These are phyloP conservation scores for Craseonycteris thonglongyai DNA, from an alignment of 2,113 vertebrate species.

Conservation along the genomic window DNA sequence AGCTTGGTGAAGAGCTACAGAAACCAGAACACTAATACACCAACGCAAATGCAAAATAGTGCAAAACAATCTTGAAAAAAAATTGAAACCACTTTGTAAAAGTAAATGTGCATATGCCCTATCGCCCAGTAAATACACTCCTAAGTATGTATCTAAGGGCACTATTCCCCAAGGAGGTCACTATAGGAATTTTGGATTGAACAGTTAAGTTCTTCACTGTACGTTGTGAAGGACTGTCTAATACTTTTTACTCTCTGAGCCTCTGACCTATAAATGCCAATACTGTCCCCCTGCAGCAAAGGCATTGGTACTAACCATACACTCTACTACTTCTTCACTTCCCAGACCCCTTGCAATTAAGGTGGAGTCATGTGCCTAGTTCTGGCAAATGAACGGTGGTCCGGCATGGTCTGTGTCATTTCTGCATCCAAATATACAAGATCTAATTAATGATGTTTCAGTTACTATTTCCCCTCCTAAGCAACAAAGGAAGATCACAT, in stretches of 20 bases:
- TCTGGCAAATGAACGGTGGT: not conserved
- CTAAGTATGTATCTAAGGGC: not conserved
- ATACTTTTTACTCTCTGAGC: not conserved
- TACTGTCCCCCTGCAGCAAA: not conserved
- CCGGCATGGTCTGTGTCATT: not conserved
- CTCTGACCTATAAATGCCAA: not conserved
- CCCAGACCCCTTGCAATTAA: not conserved
- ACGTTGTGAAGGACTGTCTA: not conserved
- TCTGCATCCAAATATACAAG: not conserved
- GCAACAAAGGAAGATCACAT: not conserved
- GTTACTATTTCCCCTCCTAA: not conserved
- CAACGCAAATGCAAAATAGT: not conserved
- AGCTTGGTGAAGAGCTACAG: not conserved
- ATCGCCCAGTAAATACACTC: not conserved
- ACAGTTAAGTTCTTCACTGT: not conserved
- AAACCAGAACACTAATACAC: not conserved
- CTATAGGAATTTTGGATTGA: not conserved
- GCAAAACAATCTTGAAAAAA: not conserved
- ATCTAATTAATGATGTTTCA: not conserved
- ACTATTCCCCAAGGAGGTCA: not conserved
- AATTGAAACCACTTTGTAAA: not conserved
- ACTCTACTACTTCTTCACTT: not conserved
- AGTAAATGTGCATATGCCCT: not conserved
- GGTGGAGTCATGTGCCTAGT: not conserved
- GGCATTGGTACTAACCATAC: not conserved